Conservation (phyloP, 2,797 vertebrate genomes). For the Mustela erminea region DNA sequence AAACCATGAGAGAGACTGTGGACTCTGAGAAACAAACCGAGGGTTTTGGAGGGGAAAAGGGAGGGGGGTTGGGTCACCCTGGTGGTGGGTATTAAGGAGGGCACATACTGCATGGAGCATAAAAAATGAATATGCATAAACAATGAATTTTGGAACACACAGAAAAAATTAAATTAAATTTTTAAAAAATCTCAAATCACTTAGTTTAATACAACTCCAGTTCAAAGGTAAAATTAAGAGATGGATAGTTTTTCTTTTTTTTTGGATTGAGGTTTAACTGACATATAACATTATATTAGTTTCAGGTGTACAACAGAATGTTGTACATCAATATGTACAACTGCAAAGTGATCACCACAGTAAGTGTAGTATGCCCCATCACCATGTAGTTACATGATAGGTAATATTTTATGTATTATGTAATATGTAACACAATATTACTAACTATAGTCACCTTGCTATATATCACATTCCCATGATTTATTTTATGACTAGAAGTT, state of each 20-base stretch:
- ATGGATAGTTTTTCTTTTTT: not conserved
- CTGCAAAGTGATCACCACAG: not conserved
- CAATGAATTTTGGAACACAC: too few species aligned
- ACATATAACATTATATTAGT: not conserved
- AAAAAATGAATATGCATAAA: too few species aligned
- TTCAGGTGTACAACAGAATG: not conserved
- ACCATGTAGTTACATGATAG: not conserved
- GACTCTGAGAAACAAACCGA: too few species aligned
- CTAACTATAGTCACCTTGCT: not conserved
- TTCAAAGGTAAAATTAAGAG: not conserved
- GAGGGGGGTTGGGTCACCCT: too few species aligned
- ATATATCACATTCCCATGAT: not conserved
- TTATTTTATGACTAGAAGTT: not conserved
- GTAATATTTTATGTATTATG: not conserved
- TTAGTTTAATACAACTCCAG: not conserved
- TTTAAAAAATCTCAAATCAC: not conserved
- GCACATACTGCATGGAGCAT: too few species aligned
- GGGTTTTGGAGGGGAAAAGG: too few species aligned
- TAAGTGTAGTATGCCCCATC: not conserved
- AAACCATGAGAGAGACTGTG: too few species aligned
- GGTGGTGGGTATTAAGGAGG: too few species aligned
- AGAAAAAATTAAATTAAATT: too few species aligned
- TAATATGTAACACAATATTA: not conserved
- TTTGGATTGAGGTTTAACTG: not conserved
- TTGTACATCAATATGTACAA: not conserved